A percentile compares a stretch with the other conserved stretches of the same genome.
Conservation (phyloP, 1,140 invertebrate species). For the Linepithema humile region DNA sequence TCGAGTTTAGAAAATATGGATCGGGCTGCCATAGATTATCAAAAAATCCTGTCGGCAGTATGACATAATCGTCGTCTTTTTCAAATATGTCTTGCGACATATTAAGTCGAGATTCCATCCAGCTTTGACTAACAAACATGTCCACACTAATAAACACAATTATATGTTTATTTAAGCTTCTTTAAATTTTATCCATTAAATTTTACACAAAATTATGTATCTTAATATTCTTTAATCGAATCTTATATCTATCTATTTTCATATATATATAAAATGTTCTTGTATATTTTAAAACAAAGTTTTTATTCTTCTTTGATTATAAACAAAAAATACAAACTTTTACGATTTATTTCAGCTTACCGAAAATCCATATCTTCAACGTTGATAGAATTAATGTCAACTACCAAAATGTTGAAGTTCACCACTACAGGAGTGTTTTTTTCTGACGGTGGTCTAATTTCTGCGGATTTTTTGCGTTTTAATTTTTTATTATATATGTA, state of each 20-base stretch:
- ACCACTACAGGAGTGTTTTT: conserved; percentile 89
- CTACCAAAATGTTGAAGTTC: conserved; percentile 91
- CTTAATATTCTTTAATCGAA: background rate
- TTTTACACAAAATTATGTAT: background rate
- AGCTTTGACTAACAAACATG: conserved; percentile 93
- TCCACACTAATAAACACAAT: conserved; percentile 87
- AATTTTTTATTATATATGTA: background rate
- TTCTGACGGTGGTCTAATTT: conserved; percentile 89
- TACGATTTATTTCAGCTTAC: conserved; percentile 80
- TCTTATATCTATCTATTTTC: background rate
- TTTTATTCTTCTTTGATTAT: background rate
- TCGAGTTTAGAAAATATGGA: conserved; percentile 93
- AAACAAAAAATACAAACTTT: background rate
- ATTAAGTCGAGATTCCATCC: conserved; percentile 90
- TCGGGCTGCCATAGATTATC: conserved; percentile 94
- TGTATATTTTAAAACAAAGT: background rate
- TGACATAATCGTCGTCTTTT: conserved; percentile 91
- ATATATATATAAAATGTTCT: too few relatives aligned
- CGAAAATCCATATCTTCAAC: conserved; percentile 95
- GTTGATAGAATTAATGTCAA: conserved; percentile 94
- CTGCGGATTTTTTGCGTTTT: conserved; percentile 77
- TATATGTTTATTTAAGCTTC: background rate
- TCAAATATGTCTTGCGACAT: conserved; percentile 90
- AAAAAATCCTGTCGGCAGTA: conserved; percentile 91
- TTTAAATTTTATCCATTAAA: background rate